phyloP scores from a whole-genome alignment of 2,113 vertebrate genomes.

The Lycaon pictus region DNA sequence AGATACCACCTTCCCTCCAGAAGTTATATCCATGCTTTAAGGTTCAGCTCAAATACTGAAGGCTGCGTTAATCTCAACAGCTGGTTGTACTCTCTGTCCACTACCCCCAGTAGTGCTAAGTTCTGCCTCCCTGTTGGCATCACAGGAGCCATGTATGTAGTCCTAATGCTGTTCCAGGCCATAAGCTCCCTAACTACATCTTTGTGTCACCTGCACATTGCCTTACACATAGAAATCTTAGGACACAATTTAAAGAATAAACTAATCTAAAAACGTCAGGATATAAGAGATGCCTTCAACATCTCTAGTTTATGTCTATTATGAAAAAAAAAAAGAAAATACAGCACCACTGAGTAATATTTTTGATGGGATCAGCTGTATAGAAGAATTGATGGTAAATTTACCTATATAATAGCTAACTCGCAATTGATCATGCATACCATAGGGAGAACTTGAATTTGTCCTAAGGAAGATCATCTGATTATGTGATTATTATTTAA shows the following conservation, averaged over 20 bases:
- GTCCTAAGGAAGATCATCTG: background rate
- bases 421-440: background rate
- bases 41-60: conserved; percentile 3
- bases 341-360: background rate
- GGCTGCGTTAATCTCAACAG: background rate
- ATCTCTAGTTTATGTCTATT: background rate
- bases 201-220: background rate
- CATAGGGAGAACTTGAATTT: conserved; percentile 28
- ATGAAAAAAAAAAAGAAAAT: background rate
- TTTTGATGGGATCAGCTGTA: background rate
- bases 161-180: background rate
- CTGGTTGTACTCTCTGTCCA: background rate
- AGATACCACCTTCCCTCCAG: background rate
- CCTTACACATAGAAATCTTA: background rate
- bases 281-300: background rate
- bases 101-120: background rate
- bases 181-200: background rate
- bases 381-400: background rate
- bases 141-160: background rate
- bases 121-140: background rate
- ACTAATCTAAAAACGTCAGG: background rate
- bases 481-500: conserved; percentile 61
- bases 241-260: background rate
- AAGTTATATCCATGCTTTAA: background rate
- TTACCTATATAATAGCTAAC: background rate